Evolutionary conservation across 2,797 vertebrate species (phyloP), one percentile per base, ranked within the genome.

Genomic region (Semotilus atromaculatus): DNA sequence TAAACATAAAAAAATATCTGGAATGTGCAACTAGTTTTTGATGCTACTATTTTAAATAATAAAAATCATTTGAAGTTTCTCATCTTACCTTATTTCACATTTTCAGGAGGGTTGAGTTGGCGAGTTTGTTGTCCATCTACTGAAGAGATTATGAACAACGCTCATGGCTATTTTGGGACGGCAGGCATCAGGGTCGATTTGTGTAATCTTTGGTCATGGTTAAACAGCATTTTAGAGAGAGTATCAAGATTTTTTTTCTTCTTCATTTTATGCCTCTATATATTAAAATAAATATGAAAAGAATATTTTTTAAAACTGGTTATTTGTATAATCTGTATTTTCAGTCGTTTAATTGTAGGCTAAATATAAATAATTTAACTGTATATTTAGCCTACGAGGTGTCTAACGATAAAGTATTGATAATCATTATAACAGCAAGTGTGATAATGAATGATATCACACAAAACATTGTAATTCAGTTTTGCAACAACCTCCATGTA

Each of bases 161-260:
- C 86, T 86, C 58, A 5, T 72, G 86, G 92, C 93, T 96, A 96
- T 95, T 96, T 94, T 92, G 88, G 93, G 93, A 89, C 55, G 2
- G 8, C 88, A 89, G 84, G 91, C 93, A 93, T 96, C 93, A 94
- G 83, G 94, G 94, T 93, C 95, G 96, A 96, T 97, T 97, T 97
- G 93, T 92, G 90, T 98, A 99, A 99, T 98, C 96, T 96, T 94
- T 94, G 89, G 91, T 96, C 91, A 93, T 93, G 89, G 92, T 92
- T 96, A 95, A 97, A 97, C 94, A 93, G 92, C 91, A 92, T 88
- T 92, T 91, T 83, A 51, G 5, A 51, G 18, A 88, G 85, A 80
- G 45, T 78, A 86, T 82, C 80, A 26, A 34, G 38, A 70, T 43
- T 14, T 14, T 82, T 71, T 16, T 34, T 4, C 1, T 45, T 45